Percentiles rank a stretch among this genome's conserved stretches.
phyloP scores from a whole-genome alignment of 2,113 vertebrate species.

The Leptobrachium leishanense region DNA sequence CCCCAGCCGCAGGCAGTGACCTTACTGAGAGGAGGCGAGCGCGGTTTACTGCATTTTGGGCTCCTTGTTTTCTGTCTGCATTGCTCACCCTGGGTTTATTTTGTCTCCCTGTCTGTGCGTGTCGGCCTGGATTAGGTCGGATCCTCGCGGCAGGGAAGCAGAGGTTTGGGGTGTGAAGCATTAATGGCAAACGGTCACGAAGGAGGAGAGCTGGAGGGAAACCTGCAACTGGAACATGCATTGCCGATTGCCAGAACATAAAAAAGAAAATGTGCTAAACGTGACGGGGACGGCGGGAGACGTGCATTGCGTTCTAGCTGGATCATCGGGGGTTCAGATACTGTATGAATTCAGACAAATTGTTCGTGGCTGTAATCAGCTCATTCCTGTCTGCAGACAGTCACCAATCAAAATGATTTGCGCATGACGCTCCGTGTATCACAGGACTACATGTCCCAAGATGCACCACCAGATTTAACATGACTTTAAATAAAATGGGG shows the following conservation, averaged over 20 bases:
- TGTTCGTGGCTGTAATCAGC: too few relatives aligned
- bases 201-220: neutral
- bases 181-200: neutral
- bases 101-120: constrained; percentile 40
- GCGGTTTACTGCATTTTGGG: constrained; percentile 16
- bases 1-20: neutral
- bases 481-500: too few relatives aligned
- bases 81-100: constrained; percentile 29
- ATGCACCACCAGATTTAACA: too few relatives aligned
- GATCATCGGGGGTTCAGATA: too few relatives aligned
- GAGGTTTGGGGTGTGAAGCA: constrained; percentile 9
- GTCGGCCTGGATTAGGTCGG: constrained; percentile 37
- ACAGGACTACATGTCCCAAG: too few relatives aligned
- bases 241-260: neutral
- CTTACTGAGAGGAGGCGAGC: neutral
- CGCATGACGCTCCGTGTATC: too few relatives aligned
- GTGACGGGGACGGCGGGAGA: too few relatives aligned
- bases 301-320: too few relatives aligned
- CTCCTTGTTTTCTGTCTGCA: constrained; percentile 12
- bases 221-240: neutral
- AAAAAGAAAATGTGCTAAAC: neutral
- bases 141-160: constrained; percentile 23
- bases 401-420: too few relatives aligned
- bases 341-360: too few relatives aligned
- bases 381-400: too few relatives aligned